A percentile compares a stretch with the other conserved stretches of the same genome.
Evolutionary conservation across 2,888 invertebrate species (phyloP).

Genomic region (Xanthorhoe spadicearia): DNA sequence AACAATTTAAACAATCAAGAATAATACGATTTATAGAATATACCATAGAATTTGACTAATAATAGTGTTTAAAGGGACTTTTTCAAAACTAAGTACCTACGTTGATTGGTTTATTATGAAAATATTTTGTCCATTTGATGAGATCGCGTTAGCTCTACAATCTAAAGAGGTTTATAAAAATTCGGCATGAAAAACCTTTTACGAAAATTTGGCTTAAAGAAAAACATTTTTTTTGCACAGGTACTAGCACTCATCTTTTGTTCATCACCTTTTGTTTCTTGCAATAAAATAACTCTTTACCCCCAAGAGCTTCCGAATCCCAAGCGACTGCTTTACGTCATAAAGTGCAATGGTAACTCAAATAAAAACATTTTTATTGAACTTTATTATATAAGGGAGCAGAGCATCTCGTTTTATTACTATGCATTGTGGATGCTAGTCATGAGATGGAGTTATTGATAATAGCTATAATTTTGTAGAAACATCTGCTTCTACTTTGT

Average conservation of each 20-base stretch:
- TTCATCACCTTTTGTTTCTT: not conserved
- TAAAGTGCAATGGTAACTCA: conserved; percentile 32
- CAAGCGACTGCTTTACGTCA: conserved; percentile 21
- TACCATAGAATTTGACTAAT: no score
- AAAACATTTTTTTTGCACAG: no score
- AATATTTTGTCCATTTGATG: no score
- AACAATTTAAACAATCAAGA: no score
- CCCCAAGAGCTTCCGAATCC: conserved; percentile 13
- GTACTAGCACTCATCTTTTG: no score
- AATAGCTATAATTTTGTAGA: not conserved
- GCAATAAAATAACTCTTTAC: conserved; percentile 18
- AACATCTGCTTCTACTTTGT: not conserved
- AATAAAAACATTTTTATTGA: conserved; percentile 30
- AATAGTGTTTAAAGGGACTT: no score
- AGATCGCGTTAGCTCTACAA: no score
- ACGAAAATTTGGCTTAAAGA: no score
- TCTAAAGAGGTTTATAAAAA: not conserved
- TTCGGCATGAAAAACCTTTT: no score
- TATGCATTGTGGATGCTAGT: conserved; percentile 11
- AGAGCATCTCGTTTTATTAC: conserved; percentile 31
- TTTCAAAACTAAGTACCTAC: no score
- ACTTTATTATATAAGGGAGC: conserved; percentile 35
- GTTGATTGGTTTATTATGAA: no score
- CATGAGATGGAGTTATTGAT: not conserved
- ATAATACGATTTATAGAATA: no score